Conservation (phyloP, 2,797 vertebrate species). For the Acrossocheilus wenchowensis region DNA sequence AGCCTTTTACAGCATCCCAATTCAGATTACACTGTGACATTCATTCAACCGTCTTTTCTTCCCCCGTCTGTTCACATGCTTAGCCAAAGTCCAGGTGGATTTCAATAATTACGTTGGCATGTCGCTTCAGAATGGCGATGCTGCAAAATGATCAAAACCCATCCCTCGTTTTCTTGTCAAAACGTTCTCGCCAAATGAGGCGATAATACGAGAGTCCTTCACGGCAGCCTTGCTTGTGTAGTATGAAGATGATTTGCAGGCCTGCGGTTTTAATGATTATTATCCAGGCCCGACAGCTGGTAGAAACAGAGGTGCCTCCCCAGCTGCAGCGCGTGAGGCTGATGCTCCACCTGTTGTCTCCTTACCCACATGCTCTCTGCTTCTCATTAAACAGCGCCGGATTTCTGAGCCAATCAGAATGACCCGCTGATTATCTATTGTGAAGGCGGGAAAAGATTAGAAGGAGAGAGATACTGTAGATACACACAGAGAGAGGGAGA, state of each 20-base stretch:
- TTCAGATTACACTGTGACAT: conserved; percentile 65
- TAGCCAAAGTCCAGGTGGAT: conserved; percentile 66
- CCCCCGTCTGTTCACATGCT: conserved; percentile 41
- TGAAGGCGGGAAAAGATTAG: conserved; percentile 57
- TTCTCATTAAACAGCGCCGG: conserved; percentile 73
- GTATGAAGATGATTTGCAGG: conserved; percentile 43
- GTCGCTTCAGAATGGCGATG: background rate
- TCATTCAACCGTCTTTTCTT: conserved; percentile 63
- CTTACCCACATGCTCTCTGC: conserved; percentile 62
- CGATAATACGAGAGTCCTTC: conserved; percentile 11
- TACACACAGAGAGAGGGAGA: conserved; percentile 54
- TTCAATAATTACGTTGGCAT: conserved; percentile 71
- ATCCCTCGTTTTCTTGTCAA: conserved; percentile 30
- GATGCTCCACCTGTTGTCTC: conserved; percentile 79
- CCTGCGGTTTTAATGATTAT: conserved; percentile 53
- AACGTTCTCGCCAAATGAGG: conserved; percentile 20
- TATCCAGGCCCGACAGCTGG: conserved; percentile 71
- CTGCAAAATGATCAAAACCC: conserved; percentile 56
- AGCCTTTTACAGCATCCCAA: conserved; percentile 69
- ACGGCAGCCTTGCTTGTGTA: conserved; percentile 31
- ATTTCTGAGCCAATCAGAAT: conserved; percentile 77
- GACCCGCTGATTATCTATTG: conserved; percentile 73
- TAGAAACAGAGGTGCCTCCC: conserved; percentile 66
- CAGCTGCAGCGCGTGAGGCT: conserved; percentile 75
- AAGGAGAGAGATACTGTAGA: conserved; percentile 20